Base-by-base conservation (phyloP, 2,797 vertebrate genomes). In the Agapornis canus region DNA sequence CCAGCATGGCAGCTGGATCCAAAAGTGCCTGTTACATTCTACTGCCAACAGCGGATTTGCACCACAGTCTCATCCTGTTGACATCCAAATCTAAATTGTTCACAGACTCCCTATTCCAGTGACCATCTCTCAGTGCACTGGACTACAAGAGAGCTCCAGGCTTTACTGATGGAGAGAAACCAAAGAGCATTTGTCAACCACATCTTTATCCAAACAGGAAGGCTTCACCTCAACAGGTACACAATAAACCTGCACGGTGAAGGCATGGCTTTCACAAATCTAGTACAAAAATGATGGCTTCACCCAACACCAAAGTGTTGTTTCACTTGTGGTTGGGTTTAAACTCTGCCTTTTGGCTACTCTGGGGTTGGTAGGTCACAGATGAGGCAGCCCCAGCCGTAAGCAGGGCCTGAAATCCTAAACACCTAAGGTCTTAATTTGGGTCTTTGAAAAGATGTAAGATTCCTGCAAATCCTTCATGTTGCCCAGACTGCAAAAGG, bases 401-500 rank as follows among this genome's bases (percentile, higher is more conserved):
- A 68, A 47, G 39, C 1, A 4, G 16, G 72, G 49, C 72, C 92
- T 91, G 90, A 90, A 95, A 68, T 21, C 64, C 66, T 94, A n/a
- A 89, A 54, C 7, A 47, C 26, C 25, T 21, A 10, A 80, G 23
- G 35, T 73, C 59, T 39, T 37, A 26, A 27, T 84, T 5, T 32
- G 21, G 27, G 8, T 79, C 37, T 89, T 93, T 37, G 52, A 43
- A 94, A 68, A 65, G 51, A 70, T 47, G 42, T 26, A 65, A 79
- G 60, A 59, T 65, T 84, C 48, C 77, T 25, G n/a, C 37, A 80
- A 95, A 27, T 48, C 47, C 59, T 92, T 94, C 71, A 32, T 14
- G 31, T 56, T 94, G 64, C 80, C 96, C 61, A 80, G 78, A 82
- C 82, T 87, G 76, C 37, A 64, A 32, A 70, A 89, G 45, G 75